Percentiles rank a stretch among this genome's conserved stretches.
phyloP scores from a whole-genome alignment of 2,888 invertebrate species.

The Smittia sp. region DNA sequence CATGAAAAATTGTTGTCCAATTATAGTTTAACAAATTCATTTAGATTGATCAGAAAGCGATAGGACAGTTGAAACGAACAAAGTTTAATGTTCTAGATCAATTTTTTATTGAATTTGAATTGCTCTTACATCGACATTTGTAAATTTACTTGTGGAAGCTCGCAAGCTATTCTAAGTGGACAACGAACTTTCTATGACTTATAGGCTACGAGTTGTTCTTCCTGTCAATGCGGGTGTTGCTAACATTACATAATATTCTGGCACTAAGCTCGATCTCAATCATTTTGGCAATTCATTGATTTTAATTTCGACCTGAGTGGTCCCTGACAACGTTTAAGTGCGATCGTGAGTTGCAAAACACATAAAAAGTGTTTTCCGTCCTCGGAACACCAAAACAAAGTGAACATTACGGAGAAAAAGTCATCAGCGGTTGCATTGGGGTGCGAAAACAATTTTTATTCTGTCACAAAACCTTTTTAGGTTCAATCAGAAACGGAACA shows the following conservation, averaged over 20 bases:
- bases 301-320: neutral
- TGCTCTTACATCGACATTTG: no score
- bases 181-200: no score
- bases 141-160: no score
- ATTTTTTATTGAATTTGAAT: no score
- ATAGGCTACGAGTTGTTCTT: neutral
- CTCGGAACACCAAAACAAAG: neutral
- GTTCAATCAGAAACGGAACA: neutral
- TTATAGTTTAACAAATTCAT: neutral
- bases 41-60: constrained; percentile 7
- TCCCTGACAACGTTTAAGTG: neutral
- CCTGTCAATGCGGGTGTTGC: neutral
- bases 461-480: neutral
- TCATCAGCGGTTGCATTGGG: neutral
- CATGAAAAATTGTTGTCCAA: neutral
- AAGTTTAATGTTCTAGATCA: no score
- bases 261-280: neutral
- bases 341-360: neutral
- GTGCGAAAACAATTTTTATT: neutral
- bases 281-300: neutral
- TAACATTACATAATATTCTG: neutral
- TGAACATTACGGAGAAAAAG: neutral
- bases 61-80: no score
- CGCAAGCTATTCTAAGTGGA: neutral
- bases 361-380: neutral